Evolutionary conservation across 2,113 vertebrate species (phyloP).

Genomic region (Channa maculata): DNA sequence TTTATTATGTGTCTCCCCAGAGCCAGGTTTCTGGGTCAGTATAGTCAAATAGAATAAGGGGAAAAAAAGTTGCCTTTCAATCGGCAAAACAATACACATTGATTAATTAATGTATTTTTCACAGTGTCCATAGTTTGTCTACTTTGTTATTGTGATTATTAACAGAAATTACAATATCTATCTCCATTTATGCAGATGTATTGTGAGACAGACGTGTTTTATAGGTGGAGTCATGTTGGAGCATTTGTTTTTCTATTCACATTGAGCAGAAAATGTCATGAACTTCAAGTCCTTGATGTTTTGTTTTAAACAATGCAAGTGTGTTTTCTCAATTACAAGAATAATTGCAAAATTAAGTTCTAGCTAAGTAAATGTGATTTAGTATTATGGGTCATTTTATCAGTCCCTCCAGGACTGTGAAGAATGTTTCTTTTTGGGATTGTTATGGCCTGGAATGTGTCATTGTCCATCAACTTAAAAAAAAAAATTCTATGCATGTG

Average conservation of each 20-base stretch:
- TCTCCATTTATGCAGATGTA: too few relatives aligned
- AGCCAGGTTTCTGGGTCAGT: conserved; percentile 38
- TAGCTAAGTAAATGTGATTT: neutral
- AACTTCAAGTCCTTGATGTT: neutral
- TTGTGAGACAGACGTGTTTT: neutral
- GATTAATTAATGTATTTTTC: neutral
- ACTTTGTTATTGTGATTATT: neutral
- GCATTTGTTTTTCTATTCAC: neutral
- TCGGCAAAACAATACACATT: neutral
- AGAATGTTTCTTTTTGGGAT: too few relatives aligned
- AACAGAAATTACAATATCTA: too few relatives aligned
- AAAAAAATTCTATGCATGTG: too few relatives aligned
- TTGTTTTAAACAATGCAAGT: neutral
- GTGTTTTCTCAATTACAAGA: neutral
- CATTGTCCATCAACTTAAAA: too few relatives aligned
- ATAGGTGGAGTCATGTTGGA: neutral
- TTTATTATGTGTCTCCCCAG: conserved; percentile 40
- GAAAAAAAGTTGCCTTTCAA: conserved; percentile 21
- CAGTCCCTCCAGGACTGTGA: too few relatives aligned
- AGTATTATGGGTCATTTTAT: neutral
- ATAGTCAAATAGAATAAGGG: conserved; percentile 38
- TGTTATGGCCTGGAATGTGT: too few relatives aligned
- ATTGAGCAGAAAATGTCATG: neutral
- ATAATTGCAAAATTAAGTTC: neutral
- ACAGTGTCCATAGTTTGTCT: neutral